A percentile compares a stretch with the other conserved stretches of the same genome.
Evolutionary conservation across 2,797 vertebrate genomes (phyloP).

Genomic region (Benthosema pterotum): DNA sequence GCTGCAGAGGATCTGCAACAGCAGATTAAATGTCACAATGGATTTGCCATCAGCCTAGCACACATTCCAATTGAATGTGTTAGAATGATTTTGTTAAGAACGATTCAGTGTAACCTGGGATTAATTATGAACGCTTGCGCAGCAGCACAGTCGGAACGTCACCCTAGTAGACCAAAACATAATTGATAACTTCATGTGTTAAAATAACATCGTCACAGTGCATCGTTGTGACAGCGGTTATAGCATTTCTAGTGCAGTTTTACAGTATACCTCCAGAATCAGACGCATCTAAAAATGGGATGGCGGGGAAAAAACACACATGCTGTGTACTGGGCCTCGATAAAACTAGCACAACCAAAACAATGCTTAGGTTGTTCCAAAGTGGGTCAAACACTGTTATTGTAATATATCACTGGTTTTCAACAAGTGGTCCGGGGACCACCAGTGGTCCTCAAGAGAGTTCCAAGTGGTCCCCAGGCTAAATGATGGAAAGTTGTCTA

Average conservation of each 20-base stretch:
- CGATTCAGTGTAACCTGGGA: slow-evolving; percentile 56
- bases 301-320: background rate
- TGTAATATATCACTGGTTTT: too few species aligned
- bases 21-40: slow-evolving; percentile 75
- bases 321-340: too few species aligned
- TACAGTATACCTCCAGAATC: slow-evolving; percentile 9
- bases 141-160: slow-evolving; percentile 42
- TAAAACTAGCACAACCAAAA: too few species aligned
- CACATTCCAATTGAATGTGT: slow-evolving; percentile 37
- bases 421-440: too few species aligned
- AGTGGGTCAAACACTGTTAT: too few species aligned
- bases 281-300: slow-evolving; percentile 6
- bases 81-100: slow-evolving; percentile 50
- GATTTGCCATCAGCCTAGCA: slow-evolving; percentile 61
- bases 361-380: too few species aligned
- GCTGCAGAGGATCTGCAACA: slow-evolving; percentile 60
- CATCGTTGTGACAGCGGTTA: slow-evolving; percentile 30
- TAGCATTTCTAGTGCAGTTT: slow-evolving; percentile 1
- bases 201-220: slow-evolving; percentile 40
- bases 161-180: slow-evolving; percentile 41
- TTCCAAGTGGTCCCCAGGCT: too few species aligned
- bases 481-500: too few species aligned
- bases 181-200: slow-evolving; percentile 60
- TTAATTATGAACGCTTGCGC: slow-evolving; percentile 65
- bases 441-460: too few species aligned